Evolutionary conservation across 2,888 invertebrate genomes (phyloP), one percentile per base, ranked within the genome.

Genomic region (Cerceris ruficornis): DNA sequence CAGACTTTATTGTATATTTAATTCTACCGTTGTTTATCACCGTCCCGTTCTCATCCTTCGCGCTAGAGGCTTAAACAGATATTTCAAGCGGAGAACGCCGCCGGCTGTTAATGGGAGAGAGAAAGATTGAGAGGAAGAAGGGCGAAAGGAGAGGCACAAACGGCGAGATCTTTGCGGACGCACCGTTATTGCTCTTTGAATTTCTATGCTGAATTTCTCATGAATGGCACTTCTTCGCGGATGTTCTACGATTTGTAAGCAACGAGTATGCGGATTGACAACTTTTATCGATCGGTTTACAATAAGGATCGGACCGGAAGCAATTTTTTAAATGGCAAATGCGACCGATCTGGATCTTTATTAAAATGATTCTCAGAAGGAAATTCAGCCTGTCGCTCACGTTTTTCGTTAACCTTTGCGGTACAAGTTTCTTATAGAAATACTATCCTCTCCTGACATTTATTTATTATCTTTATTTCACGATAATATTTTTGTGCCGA

Each of bases 1-100:
- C 71, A 72, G 69, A 77, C 77, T 88, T 88, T 86, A 85, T 88
- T 87, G 83, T 85, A 85, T 84, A 88, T 88, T 88, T 87, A 78
- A 88, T 88, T 88, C 86, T 77, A 75, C 28, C 75, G 85, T 81
- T 86, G 81, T 85, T 86, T 83, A 80, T 84, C 84, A 59, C 70
- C 70, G 74, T 75, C 74, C 78, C 59, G 71, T 70, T 60, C 58
- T 50, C 61, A 41, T 64, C 61, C 15, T 46, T 60, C 68, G 43
- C 61, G 52, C 61, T 17, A 17, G 42, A 52, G 60, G 50, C 59
- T 75, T 70, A 59, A 59, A 75, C 65, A 84, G 75, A 83, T 83
- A 83, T 83, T 83, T 83, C 70, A 83, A 65, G 72, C 61, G 81
- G 42, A 57, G 74, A 64, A 55, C 50, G 73, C 57, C 55, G 79